These are phyloP conservation scores for Sparidentex hasta DNA, from an alignment of 2,797 vertebrate genomes.

Conservation along the genomic window DNA sequence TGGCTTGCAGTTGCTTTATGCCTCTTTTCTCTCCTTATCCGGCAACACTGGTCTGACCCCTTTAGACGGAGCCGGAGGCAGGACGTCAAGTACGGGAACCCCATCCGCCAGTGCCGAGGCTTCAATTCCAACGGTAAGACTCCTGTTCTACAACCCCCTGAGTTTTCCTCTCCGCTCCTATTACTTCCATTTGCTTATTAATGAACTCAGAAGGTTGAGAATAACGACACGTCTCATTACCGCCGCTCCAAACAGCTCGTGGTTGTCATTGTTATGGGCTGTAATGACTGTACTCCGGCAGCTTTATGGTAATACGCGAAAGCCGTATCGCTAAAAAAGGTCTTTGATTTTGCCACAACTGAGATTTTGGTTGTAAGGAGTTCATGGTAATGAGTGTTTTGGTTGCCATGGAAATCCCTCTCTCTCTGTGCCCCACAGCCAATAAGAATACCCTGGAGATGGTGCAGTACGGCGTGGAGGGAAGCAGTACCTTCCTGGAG, in stretches of 20 bases:
- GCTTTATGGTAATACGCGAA: slow-evolving; percentile 26
- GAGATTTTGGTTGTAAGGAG: slow-evolving; percentile 45
- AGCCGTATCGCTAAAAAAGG: slow-evolving; percentile 12
- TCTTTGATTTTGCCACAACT: slow-evolving; percentile 53
- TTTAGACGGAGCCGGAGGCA: slow-evolving; percentile 96
- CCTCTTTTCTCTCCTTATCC: slow-evolving; percentile 81
- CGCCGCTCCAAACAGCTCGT: not conserved
- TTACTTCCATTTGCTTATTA: slow-evolving; percentile 13
- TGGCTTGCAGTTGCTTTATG: slow-evolving; percentile 83
- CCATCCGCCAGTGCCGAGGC: slow-evolving; percentile 95
- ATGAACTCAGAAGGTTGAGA: slow-evolving; percentile 3
- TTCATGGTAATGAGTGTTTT: slow-evolving; percentile 60
- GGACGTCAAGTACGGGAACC: slow-evolving; percentile 96
- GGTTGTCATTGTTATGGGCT: slow-evolving; percentile 16
- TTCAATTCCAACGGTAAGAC: slow-evolving; percentile 94
- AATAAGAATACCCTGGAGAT: slow-evolving; percentile 95
- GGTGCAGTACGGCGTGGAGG: slow-evolving; percentile 96
- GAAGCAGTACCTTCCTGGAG: slow-evolving; percentile 96
- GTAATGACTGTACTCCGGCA: slow-evolving; percentile 16
- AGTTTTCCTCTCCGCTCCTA: not conserved
- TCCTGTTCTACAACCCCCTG: not conserved
- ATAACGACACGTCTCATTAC: slow-evolving; percentile 15
- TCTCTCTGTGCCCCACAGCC: slow-evolving; percentile 81
- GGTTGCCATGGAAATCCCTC: slow-evolving; percentile 67
- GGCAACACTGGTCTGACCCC: slow-evolving; percentile 82